Base-by-base conservation (phyloP, 2,113 vertebrate species). In the Tautogolabrus adspersus region DNA sequence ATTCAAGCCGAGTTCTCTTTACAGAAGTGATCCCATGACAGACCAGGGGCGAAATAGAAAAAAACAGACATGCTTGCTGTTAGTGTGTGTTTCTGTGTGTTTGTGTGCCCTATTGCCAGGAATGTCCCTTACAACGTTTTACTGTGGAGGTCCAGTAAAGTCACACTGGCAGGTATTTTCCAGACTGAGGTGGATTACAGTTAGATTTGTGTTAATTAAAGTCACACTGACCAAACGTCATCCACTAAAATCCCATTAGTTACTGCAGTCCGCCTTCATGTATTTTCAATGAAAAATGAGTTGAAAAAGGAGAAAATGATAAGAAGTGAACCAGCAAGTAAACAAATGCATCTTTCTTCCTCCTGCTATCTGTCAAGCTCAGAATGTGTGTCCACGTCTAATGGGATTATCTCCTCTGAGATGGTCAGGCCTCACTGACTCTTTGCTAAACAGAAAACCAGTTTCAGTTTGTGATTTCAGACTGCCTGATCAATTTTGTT, bases 21-120 rank as follows among this genome's bases (percentile, higher is more conserved):
- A 57, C n/a, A 60, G 23, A 21, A 54, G 47, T 9, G 34, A 62
- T 80, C 67, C 12, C 63, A 57, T 72, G 63, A 64, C 40, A 54
- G 19, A 44, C 60, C 57, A 9, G 9, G 3, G 47, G 47, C 56
- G 8, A 37, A 72, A 42, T 11, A 47, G 18, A 51, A 23, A 19
- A 19, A 55, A 26, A 42, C 22, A 59, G 26, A 40, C 49, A 16
- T 38, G 34, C 23, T 44, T 30, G 13, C 18, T 57, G 13, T 63
- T 34, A 67, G 30, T 34, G 30, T 6, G 30, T 34, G 30, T 34
- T 34, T 34, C 30, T 19, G 21, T 37, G 13, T 40, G 11, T 6
- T 18, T 64, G n/a, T 22, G 8, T 26, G 26, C 46, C 15, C 13
- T 5, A 18, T 13, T 47, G 12, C 15, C 46, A 16, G 16, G 46